phyloP scores from a whole-genome alignment of 2,797 vertebrate species.

The Aselliscus stoliczkanus region DNA sequence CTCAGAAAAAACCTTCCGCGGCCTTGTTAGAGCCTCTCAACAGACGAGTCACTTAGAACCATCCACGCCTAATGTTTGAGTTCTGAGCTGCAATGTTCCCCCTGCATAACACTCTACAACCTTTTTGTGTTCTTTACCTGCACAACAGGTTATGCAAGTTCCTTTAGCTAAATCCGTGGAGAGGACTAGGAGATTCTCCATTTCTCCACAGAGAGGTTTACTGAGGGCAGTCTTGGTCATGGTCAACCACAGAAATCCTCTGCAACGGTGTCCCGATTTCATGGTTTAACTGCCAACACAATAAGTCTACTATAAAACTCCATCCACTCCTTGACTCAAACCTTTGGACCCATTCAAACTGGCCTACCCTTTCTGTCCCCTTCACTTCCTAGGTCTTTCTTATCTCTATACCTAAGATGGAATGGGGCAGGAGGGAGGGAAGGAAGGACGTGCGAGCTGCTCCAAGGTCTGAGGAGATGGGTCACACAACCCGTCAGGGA shows the following conservation, averaged over 20 bases:
- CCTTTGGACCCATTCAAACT: not conserved
- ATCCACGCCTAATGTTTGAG: not conserved
- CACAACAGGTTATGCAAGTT: not conserved
- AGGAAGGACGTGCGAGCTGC: not conserved
- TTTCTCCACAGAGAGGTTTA: not conserved
- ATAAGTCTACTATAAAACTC: not conserved
- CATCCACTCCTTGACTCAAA: not conserved
- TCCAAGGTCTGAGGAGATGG: not conserved
- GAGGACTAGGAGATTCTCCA: not conserved
- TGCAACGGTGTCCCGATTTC: not conserved
- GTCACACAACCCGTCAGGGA: not conserved
- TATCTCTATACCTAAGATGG: not conserved
- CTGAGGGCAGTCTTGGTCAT: not conserved
- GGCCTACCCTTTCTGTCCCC: not conserved
- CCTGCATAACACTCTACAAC: too few species aligned
- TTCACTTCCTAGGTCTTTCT: not conserved
- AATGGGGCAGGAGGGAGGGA: not conserved
- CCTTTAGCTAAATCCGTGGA: not conserved
- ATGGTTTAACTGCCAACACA: not conserved
- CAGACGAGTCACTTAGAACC: not conserved
- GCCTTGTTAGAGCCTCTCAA: not conserved
- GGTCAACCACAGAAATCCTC: not conserved
- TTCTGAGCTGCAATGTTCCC: not conserved
- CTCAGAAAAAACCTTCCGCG: not conserved
- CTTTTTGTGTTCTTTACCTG: not conserved